Evolutionary conservation across 2,888 invertebrate species (phyloP).

Genomic region (Cenopis cana): DNA sequence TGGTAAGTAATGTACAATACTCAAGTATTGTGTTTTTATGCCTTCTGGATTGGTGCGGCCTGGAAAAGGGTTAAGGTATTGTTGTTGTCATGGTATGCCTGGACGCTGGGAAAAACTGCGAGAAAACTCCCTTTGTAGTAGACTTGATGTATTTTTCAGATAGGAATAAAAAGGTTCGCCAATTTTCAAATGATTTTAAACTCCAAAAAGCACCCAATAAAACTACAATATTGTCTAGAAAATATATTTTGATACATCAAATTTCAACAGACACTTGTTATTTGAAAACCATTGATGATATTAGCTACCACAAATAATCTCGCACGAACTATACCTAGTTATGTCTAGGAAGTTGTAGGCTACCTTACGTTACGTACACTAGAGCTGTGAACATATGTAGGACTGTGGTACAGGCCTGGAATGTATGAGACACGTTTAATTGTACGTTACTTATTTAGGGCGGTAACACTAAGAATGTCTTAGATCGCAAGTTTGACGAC

Average conservation of each 20-base stretch:
- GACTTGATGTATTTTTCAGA: no score
- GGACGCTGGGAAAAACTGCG: background rate
- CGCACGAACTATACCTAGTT: constrained; percentile 44
- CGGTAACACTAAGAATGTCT: no score
- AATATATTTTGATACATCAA: constrained; percentile 84
- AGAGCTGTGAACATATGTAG: constrained; percentile 66
- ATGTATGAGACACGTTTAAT: constrained; percentile 19
- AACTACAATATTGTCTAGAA: constrained; percentile 68
- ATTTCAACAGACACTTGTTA: constrained; percentile 80
- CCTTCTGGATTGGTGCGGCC: no score
- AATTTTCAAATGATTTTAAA: no score
- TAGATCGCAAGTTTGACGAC: no score
- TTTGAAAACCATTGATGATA: constrained; percentile 56
- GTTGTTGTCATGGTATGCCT: background rate
- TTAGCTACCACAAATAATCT: constrained; percentile 58
- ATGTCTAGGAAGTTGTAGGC: constrained; percentile 48
- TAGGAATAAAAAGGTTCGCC: no score
- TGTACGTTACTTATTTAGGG: no score
- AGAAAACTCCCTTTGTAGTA: no score
- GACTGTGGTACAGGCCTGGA: constrained; percentile 8
- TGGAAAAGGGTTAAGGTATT: background rate
- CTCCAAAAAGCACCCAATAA: no score
- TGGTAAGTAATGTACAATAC: no score
- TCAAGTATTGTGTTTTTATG: no score
- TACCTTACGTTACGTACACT: constrained; percentile 55